Evolutionary conservation across 2,888 invertebrate species (phyloP).

Genomic region (Lycia hirtaria): DNA sequence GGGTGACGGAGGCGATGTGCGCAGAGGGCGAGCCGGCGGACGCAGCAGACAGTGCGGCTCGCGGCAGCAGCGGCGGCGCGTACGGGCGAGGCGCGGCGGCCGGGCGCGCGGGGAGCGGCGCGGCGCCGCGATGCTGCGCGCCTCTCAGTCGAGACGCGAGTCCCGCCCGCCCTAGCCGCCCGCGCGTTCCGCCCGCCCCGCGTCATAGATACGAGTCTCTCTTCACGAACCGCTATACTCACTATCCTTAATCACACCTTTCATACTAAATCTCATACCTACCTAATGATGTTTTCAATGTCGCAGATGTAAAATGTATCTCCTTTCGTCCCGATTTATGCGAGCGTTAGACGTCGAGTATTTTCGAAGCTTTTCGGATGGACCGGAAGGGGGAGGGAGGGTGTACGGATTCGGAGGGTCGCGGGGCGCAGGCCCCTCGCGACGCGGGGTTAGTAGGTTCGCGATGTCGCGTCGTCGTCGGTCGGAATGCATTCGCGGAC

Average conservation of each 20-base stretch:
- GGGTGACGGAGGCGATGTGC: conserved; percentile 31
- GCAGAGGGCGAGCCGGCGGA: conserved; percentile 70
- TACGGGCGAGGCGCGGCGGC: conserved; percentile 54
- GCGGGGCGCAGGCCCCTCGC: conserved; percentile 82
- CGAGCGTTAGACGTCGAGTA: conserved; percentile 76
- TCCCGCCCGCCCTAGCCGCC: conserved; percentile 85
- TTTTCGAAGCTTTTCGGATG: conserved; percentile 82
- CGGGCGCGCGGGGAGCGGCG: conserved; percentile 74
- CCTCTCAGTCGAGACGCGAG: conserved; percentile 88
- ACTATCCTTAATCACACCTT: conserved; percentile 61
- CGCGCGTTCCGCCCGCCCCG: conserved; percentile 73
- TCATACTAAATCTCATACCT: conserved; percentile 52
- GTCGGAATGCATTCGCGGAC: conserved; percentile 85
- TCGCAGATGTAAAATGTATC: conserved; percentile 52
- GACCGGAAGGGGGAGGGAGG: conserved; percentile 76
- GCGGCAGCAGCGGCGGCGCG: conserved; percentile 66
- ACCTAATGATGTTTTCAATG: conserved; percentile 46
- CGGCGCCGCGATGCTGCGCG: conserved; percentile 87
- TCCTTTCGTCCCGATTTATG: conserved; percentile 60
- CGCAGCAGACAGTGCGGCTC: conserved; percentile 68
- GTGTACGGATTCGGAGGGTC: conserved; percentile 78
- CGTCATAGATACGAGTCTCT: conserved; percentile 67
- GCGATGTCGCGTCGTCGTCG: conserved; percentile 83
- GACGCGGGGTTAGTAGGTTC: conserved; percentile 84
- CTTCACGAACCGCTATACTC: conserved; percentile 58